Percentiles rank a stretch among this genome's conserved stretches.
Evolutionary conservation across 2,113 vertebrate genomes (phyloP).

Genomic region (Pseudopodoces humilis): DNA sequence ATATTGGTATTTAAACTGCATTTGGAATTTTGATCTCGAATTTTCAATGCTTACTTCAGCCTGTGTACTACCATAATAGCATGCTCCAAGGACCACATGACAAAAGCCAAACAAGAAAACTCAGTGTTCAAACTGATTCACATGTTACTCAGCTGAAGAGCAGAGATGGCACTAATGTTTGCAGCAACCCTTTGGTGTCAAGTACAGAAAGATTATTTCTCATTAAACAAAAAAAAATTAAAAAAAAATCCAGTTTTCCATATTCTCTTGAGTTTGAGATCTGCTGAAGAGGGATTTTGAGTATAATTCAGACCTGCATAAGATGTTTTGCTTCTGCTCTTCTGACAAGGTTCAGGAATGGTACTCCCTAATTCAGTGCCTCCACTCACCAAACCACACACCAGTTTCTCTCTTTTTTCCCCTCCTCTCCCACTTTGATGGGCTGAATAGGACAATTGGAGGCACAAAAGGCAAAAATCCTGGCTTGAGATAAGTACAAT

Average conservation of each 20-base stretch:
- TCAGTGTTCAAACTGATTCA: background rate
- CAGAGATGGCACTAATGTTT: background rate
- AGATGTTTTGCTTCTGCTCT: background rate
- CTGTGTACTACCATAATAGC: background rate
- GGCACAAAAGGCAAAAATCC: background rate
- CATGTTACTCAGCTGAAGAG: background rate
- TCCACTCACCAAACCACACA: background rate
- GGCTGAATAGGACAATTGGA: background rate
- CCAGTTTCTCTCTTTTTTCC: background rate
- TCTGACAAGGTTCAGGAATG: background rate
- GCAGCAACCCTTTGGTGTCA: background rate
- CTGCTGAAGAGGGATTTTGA: background rate
- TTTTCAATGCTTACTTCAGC: background rate
- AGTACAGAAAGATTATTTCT: background rate
- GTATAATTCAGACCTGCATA: background rate
- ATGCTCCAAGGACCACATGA: background rate
- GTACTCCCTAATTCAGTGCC: background rate
- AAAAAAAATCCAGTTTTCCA: background rate
- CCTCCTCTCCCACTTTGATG: background rate
- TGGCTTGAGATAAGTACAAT: background rate
- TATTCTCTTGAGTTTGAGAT: background rate
- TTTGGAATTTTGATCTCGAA: background rate
- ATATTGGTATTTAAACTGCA: background rate
- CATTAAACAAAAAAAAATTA: background rate
- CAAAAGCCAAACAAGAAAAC: background rate